A percentile compares a stretch with the other conserved stretches of the same genome.
Evolutionary conservation across 1,140 invertebrate species (phyloP).

Genomic region (Stenopsyche tienmushanensis): DNA sequence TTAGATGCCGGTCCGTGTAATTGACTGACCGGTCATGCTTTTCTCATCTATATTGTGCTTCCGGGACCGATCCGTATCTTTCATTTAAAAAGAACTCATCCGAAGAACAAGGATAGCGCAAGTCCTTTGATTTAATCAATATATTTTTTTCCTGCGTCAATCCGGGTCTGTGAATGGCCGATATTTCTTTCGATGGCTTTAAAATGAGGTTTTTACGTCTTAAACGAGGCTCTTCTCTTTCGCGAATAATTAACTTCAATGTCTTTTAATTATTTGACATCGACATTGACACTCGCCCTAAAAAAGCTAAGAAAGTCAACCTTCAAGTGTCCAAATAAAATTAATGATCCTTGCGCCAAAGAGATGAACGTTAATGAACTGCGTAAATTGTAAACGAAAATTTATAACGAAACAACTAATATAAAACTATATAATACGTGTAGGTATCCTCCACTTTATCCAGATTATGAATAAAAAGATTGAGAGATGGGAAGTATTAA

Average conservation of each 20-base stretch:
- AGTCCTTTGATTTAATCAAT: conserved; percentile 15
- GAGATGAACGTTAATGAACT: too few relatives aligned
- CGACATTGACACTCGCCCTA: too few relatives aligned
- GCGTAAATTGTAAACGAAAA: too few relatives aligned
- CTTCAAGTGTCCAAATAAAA: too few relatives aligned
- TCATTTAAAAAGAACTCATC: conserved; percentile 28
- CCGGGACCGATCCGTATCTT: conserved; percentile 25
- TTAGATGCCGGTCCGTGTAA: conserved; percentile 26
- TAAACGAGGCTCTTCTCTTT: not conserved
- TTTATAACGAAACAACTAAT: too few relatives aligned
- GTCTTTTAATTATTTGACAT: not conserved
- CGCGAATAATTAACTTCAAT: not conserved
- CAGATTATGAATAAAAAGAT: too few relatives aligned
- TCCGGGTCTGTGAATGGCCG: not conserved
- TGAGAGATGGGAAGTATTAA: too few relatives aligned
- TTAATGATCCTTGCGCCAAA: too few relatives aligned
- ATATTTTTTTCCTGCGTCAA: conserved; percentile 1
- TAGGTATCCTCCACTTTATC: too few relatives aligned
- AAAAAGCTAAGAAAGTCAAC: too few relatives aligned
- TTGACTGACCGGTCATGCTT: conserved; percentile 30
- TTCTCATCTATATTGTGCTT: conserved; percentile 31
- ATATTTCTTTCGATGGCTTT: not conserved
- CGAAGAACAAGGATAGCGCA: conserved; percentile 11
- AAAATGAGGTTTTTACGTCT: not conserved
- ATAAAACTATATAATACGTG: too few relatives aligned